These are phyloP conservation scores for Malurus leucopterus DNA, from an alignment of 2,797 vertebrate genomes.

Conservation along the genomic window DNA sequence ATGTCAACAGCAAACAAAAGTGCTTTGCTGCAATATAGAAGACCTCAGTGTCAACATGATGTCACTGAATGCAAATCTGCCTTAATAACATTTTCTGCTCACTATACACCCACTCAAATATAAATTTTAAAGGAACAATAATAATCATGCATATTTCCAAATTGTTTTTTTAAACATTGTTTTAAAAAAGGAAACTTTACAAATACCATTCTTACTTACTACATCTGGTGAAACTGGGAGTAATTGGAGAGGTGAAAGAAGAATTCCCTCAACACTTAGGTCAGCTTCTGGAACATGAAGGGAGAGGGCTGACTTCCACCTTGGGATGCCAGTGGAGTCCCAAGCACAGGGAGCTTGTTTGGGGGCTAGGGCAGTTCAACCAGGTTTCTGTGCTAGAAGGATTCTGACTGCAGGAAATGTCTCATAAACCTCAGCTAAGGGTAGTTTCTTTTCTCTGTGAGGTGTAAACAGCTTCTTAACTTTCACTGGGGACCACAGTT, in stretches of 20 bases:
- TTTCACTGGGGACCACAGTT: background rate
- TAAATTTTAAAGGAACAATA: background rate
- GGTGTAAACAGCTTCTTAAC: background rate
- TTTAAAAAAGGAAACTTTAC: background rate
- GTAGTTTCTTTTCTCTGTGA: background rate
- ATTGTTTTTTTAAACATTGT: background rate
- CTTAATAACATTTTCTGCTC: background rate
- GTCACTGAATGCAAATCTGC: background rate
- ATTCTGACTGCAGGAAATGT: background rate
- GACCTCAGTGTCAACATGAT: background rate
- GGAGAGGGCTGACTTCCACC: background rate
- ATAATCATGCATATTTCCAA: fast-evolving
- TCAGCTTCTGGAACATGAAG: background rate
- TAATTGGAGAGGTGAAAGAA: background rate
- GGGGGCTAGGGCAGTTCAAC: background rate
- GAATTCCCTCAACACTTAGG: background rate
- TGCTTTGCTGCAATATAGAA: background rate
- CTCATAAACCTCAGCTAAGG: background rate
- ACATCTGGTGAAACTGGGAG: background rate
- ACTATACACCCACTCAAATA: background rate
- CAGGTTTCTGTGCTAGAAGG: background rate
- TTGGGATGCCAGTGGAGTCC: fast-evolving
- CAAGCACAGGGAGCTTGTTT: background rate
- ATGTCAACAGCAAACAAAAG: background rate
- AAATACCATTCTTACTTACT: background rate